Percentiles rank a stretch among this genome's conserved stretches.
Evolutionary conservation across 2,113 vertebrate genomes (phyloP).

Genomic region (Chrysochloris asiatica): DNA sequence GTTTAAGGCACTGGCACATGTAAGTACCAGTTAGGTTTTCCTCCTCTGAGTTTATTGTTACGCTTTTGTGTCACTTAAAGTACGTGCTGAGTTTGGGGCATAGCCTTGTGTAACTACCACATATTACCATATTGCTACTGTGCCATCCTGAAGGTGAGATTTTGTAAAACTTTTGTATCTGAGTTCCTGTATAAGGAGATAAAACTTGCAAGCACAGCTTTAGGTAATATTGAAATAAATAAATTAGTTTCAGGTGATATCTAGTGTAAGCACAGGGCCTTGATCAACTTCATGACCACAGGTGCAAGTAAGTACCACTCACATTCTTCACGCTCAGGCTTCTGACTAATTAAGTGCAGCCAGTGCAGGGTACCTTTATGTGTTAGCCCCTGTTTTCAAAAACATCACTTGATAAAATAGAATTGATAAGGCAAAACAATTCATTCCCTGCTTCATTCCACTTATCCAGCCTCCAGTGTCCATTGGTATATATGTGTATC

Average conservation of each 20-base stretch:
- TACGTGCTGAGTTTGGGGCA: background rate
- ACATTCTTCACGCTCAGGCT: background rate
- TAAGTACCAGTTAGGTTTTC: background rate
- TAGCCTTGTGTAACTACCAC: background rate
- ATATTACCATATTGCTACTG: background rate
- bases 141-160: background rate
- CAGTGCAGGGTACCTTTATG: background rate
- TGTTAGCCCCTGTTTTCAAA: background rate
- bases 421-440: background rate
- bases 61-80: background rate
- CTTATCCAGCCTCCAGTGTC: background rate
- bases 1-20: background rate
- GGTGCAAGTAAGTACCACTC: background rate
- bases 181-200: background rate
- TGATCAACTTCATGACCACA: background rate
- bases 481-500: background rate
- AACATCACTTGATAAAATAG: background rate
- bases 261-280: background rate
- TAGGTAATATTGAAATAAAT: background rate
- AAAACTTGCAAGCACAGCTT: background rate
- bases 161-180: background rate
- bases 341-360: background rate
- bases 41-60: background rate
- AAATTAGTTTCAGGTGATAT: background rate
- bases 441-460: background rate